A percentile compares a stretch with the other conserved stretches of the same genome.
Evolutionary conservation across 2,888 invertebrate species (phyloP).

Genomic region (Congeria kusceri): DNA sequence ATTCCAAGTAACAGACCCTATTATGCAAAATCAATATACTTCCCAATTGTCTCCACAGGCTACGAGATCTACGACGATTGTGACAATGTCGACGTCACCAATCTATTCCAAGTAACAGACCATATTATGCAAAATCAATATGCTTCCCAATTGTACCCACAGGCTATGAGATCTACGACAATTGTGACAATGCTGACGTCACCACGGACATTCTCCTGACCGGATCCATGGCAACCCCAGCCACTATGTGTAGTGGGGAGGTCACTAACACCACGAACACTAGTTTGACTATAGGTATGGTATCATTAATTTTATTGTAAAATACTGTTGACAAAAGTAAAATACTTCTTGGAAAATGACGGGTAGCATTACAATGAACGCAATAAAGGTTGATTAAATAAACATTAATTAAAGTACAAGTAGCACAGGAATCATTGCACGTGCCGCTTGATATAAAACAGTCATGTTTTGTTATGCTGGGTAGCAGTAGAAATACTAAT

Average conservation of each 20-base stretch:
- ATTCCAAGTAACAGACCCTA: no score
- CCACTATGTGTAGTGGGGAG: constrained; percentile 14
- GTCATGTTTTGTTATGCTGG: no score
- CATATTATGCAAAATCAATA: no score
- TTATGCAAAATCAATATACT: no score
- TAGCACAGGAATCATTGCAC: no score
- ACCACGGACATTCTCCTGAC: constrained; percentile 59
- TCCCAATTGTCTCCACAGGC: constrained; percentile 44
- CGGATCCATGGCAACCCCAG: constrained; percentile 11
- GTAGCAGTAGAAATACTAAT: no score
- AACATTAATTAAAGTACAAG: no score
- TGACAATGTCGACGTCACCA: constrained; percentile 65
- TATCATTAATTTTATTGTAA: no score
- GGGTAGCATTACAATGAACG: no score
- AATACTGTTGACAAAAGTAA: not conserved
- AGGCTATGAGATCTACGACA: constrained; percentile 73
- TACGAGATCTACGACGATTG: constrained; percentile 75
- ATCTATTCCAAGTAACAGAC: no score
- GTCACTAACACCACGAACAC: not conserved
- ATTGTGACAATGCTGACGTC: constrained; percentile 68
- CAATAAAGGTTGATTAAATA: no score
- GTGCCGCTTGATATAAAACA: no score
- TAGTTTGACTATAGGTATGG: not conserved
- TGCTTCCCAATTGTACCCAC: constrained; percentile 5
- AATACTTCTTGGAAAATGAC: not conserved